phyloP scores from a whole-genome alignment of 1,140 invertebrate species.

The Holcopasites calliopsidis region DNA sequence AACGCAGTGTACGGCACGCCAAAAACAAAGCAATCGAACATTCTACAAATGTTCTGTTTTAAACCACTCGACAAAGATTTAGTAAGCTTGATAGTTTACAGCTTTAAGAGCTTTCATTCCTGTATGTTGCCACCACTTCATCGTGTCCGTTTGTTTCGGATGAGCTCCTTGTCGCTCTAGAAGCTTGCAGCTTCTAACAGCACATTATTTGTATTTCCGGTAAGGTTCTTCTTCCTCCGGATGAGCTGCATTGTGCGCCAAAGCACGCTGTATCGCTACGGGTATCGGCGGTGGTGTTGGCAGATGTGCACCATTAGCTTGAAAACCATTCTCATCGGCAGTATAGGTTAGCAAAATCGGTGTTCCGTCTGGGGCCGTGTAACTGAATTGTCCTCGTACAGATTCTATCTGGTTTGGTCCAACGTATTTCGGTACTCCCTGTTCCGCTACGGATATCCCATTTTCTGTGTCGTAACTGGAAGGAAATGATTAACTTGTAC shows the following conservation, averaged over 20 bases:
- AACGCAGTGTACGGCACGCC: too few species aligned
- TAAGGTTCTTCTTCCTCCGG: constrained; percentile 75
- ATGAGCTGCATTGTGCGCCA: constrained; percentile 77
- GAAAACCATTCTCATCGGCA: constrained; percentile 89
- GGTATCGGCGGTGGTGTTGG: constrained; percentile 89
- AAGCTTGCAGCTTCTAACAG: too few species aligned
- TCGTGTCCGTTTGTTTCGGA: background rate
- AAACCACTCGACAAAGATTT: background rate
- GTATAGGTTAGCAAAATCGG: constrained; percentile 88
- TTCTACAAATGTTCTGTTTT: too few species aligned
- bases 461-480: constrained; percentile 81
- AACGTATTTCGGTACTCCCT: constrained; percentile 81
- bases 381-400: constrained; percentile 87
- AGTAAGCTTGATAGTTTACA: background rate
- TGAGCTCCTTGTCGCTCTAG: background rate
- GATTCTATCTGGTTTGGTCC: constrained; percentile 83
- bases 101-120: too few species aligned
- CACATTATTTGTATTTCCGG: constrained; percentile 53
- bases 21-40: background rate
- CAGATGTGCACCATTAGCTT: constrained; percentile 86
- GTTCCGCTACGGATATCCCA: constrained; percentile 78
- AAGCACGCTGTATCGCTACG: constrained; percentile 75
- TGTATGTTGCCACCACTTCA: background rate
- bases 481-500: constrained; percentile 17
- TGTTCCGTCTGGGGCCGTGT: constrained; percentile 90